Evolutionary conservation across 2,797 vertebrate genomes (phyloP).

Genomic region (Champsocephalus gunnari): DNA sequence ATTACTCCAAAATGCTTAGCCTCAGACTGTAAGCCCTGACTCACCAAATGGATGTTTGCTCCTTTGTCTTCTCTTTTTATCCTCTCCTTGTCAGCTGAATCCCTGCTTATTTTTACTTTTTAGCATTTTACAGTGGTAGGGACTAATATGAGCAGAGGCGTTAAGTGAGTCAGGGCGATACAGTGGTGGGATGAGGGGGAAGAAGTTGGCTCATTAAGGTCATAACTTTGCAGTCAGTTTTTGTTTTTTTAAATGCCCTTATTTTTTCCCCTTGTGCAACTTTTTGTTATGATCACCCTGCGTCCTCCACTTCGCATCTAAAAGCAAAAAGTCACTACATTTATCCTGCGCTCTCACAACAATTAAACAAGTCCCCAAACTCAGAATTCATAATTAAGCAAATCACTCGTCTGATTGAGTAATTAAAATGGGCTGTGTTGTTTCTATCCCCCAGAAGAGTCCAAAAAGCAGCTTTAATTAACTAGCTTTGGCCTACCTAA

Average conservation of each 20-base stretch:
- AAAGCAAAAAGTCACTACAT: conserved; percentile 44
- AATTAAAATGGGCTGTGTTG: conserved; percentile 62
- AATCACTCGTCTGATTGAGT: conserved; percentile 66
- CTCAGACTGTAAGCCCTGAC: conserved; percentile 34
- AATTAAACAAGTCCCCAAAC: conserved; percentile 59
- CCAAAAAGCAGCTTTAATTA: conserved; percentile 55
- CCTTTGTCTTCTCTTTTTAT: not conserved
- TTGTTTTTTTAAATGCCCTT: not conserved
- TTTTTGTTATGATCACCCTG: conserved; percentile 43
- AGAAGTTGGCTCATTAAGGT: conserved; percentile 25
- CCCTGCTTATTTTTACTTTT: conserved; percentile 22
- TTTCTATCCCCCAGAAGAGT: conserved; percentile 49
- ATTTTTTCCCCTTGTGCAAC: conserved; percentile 17
- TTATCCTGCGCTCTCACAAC: conserved; percentile 55
- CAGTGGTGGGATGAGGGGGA: conserved; percentile 20
- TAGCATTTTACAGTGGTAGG: conserved; percentile 25
- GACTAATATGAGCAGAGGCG: conserved; percentile 2
- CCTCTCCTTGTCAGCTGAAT: conserved; percentile 7
- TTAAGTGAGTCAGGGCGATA: conserved; percentile 23
- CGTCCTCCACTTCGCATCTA: conserved; percentile 35
- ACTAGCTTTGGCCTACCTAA: conserved; percentile 26
- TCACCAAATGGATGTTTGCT: conserved; percentile 31
- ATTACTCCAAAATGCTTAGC: conserved; percentile 45
- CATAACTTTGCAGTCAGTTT: conserved; percentile 15
- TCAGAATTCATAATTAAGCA: conserved; percentile 66